Percentiles rank a stretch among this genome's conserved stretches.
phyloP scores from a whole-genome alignment of 2,797 vertebrate species.

The Rallus crepitans region DNA sequence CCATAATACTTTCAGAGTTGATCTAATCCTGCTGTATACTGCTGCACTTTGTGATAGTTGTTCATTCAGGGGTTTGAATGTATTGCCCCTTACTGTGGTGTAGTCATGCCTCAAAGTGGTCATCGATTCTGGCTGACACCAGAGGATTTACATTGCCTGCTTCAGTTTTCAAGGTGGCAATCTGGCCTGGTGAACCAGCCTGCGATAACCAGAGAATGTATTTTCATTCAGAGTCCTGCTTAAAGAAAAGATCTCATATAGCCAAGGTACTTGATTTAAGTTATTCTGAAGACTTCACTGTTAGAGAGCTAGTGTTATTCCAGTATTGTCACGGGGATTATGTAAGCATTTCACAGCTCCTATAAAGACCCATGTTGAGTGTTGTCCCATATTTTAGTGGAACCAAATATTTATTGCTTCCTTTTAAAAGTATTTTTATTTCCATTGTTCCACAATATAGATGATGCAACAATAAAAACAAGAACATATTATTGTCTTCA shows the following conservation, averaged over 20 bases:
- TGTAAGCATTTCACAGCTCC: background rate
- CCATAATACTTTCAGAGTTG: background rate
- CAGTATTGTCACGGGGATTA: background rate
- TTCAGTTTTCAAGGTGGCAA: background rate
- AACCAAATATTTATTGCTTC: background rate
- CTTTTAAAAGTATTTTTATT: background rate
- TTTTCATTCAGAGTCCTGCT: background rate
- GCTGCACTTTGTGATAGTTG: background rate
- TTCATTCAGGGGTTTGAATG: background rate
- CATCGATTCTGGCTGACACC: background rate
- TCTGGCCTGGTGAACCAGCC: background rate
- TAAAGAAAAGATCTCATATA: background rate
- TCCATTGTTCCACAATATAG: background rate
- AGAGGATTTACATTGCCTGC: background rate
- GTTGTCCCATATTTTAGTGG: background rate
- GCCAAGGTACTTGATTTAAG: background rate
- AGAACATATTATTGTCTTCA: background rate
- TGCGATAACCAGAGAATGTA: background rate
- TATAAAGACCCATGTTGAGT: background rate
- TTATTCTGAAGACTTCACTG: background rate
- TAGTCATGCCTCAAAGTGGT: background rate
- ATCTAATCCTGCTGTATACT: background rate
- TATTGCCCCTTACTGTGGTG: background rate
- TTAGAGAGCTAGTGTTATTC: background rate
- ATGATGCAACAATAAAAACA: background rate